Evolutionary conservation across 2,113 vertebrate genomes (phyloP).

Genomic region (Galemys pyrenaicus): DNA sequence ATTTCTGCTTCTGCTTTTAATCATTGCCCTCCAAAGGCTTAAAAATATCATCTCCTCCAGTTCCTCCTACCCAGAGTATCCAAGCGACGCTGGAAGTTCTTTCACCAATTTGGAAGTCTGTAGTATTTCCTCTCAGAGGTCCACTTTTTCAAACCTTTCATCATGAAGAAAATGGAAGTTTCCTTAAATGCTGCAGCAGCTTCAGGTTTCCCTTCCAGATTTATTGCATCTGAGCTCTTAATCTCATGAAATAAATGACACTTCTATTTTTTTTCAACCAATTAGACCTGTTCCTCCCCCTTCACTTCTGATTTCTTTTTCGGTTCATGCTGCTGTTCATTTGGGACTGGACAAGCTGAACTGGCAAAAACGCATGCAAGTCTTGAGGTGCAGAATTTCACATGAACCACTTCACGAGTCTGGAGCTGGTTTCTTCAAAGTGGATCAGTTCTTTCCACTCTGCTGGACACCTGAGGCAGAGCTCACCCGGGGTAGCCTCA

Average conservation of each 20-base stretch:
- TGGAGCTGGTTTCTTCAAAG: constrained; percentile 19
- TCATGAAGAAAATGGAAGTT: constrained; percentile 84
- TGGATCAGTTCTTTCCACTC: constrained; percentile 40
- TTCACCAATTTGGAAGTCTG: constrained; percentile 99
- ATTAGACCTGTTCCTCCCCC: constrained; percentile 36
- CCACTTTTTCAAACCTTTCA: constrained; percentile 93
- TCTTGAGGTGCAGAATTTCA: constrained; percentile 38
- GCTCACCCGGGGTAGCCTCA: neutral
- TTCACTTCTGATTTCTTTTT: constrained; percentile 50
- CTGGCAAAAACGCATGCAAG: neutral
- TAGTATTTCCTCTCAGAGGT: constrained; percentile 94
- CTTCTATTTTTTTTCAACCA: neutral
- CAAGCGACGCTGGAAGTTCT: constrained; percentile 94
- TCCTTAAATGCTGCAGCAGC: neutral
- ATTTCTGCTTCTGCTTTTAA: constrained; percentile 93
- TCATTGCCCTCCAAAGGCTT: constrained; percentile 96
- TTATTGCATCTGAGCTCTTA: constrained; percentile 67
- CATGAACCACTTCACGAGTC: constrained; percentile 3
- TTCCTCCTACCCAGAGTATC: constrained; percentile 93
- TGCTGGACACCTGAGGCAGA: neutral
- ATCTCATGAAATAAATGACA: constrained; percentile 44
- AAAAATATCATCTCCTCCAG: constrained; percentile 98
- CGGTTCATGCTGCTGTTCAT: constrained; percentile 58
- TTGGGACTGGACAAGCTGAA: constrained; percentile 49
- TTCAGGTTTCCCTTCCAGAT: constrained; percentile 43